Evolutionary conservation across 1,140 invertebrate species (phyloP).

Genomic region (Mesaphorura yosii): DNA sequence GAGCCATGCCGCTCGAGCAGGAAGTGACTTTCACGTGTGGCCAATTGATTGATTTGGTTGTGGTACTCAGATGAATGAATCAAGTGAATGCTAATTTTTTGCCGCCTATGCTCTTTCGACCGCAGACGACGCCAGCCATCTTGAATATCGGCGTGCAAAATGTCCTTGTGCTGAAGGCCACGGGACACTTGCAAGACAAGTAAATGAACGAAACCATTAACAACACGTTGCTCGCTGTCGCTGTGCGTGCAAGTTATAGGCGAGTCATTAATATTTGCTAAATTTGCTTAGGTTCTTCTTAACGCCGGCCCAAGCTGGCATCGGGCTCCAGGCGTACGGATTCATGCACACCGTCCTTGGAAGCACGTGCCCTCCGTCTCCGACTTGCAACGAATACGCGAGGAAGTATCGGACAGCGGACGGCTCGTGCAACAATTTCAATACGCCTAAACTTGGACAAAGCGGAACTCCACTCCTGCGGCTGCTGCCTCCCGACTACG

Average conservation of each 20-base stretch:
- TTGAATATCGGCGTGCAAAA: constrained; percentile 15
- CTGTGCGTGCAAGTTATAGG: too few relatives aligned
- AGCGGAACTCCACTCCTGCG: constrained; percentile 64
- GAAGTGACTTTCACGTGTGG: too few relatives aligned
- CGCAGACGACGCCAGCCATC: constrained; percentile 16
- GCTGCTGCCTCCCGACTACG: constrained; percentile 65
- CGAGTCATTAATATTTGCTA: too few relatives aligned
- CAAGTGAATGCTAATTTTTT: too few relatives aligned
- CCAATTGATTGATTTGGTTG: too few relatives aligned
- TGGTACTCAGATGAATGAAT: too few relatives aligned
- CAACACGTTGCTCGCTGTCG: too few relatives aligned
- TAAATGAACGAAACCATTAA: background rate
- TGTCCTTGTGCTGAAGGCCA: constrained; percentile 21
- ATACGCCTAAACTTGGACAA: constrained; percentile 56
- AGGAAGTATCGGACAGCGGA: constrained; percentile 64
- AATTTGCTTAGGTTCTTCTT: constrained; percentile 24
- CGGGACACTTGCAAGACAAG: constrained; percentile 22
- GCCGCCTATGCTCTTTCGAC: too few relatives aligned
- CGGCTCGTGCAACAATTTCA: constrained; percentile 72
- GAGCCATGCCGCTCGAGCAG: too few relatives aligned
- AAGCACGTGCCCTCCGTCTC: constrained; percentile 18
- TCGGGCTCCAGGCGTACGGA: constrained; percentile 28
- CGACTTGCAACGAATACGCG: constrained; percentile 19
- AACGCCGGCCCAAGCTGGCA: constrained; percentile 23
- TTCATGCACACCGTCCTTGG: constrained; percentile 27